phyloP scores from a whole-genome alignment of 2,113 vertebrate genomes.

The Eira barbara region DNA sequence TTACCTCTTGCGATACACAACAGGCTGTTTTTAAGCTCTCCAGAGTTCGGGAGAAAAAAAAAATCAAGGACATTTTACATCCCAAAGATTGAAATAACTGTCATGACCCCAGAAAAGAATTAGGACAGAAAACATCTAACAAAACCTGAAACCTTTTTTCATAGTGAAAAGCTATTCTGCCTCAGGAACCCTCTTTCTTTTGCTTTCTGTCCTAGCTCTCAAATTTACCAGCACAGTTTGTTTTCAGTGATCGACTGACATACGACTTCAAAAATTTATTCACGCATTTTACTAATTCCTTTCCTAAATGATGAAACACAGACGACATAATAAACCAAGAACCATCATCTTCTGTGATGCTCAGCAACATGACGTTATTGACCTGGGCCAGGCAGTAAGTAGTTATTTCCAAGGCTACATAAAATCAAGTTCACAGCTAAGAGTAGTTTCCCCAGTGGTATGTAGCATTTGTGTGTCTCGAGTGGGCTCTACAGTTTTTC shows the following conservation, averaged over 20 bases:
- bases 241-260: neutral
- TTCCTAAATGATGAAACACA: neutral
- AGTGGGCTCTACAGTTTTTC: neutral
- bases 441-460: neutral
- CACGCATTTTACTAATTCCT: neutral
- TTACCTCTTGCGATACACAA: neutral
- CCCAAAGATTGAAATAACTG: neutral
- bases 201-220: neutral
- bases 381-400: neutral
- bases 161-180: neutral
- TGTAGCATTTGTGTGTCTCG: neutral
- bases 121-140: neutral
- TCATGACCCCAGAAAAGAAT: neutral
- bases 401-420: neutral
- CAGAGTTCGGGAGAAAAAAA: neutral
- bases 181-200: neutral
- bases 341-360: neutral
- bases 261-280: neutral
- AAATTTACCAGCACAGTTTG: neutral
- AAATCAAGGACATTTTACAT: neutral
- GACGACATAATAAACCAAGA: neutral
- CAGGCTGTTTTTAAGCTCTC: neutral
- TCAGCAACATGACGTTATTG: too few relatives aligned
- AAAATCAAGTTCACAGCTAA: neutral
- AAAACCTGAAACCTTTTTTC: neutral